phyloP scores from a whole-genome alignment of 2,888 invertebrate genomes.

The Cheiracanthium punctorium region DNA sequence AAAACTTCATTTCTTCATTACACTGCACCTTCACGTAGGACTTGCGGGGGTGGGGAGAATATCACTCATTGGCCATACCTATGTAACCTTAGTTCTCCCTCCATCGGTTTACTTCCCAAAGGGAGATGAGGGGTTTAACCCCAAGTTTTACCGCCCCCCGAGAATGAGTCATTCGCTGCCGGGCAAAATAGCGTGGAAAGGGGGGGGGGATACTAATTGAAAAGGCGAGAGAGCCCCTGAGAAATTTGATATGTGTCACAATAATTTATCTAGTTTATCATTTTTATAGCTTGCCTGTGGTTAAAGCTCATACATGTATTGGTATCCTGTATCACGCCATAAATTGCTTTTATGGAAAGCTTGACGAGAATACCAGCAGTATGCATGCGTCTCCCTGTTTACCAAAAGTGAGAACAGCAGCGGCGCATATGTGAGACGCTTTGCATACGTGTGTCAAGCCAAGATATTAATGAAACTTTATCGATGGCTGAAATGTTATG shows the following conservation, averaged over 20 bases:
- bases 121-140: constrained; percentile 3
- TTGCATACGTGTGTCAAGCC: background rate
- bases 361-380: background rate
- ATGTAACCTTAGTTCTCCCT: background rate
- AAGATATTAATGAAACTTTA: background rate
- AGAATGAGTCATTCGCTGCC: background rate
- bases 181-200: background rate
- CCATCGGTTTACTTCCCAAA: background rate
- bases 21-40: background rate
- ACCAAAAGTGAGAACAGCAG: background rate
- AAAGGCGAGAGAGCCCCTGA: background rate
- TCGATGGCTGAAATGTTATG: background rate
- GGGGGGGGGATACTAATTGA: background rate
- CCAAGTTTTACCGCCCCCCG: constrained; percentile 1
- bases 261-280: constrained; percentile 15
- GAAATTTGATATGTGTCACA: constrained; percentile 14
- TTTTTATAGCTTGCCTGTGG: constrained; percentile 7
- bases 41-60: background rate
- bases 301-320: background rate
- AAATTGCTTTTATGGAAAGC: background rate
- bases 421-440: background rate
- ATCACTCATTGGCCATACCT: background rate
- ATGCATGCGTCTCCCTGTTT: background rate
- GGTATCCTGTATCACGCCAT: background rate
- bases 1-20: constrained; percentile 15